Conservation (phyloP, 2,888 invertebrate species). For the Cerceris ruficornis region DNA sequence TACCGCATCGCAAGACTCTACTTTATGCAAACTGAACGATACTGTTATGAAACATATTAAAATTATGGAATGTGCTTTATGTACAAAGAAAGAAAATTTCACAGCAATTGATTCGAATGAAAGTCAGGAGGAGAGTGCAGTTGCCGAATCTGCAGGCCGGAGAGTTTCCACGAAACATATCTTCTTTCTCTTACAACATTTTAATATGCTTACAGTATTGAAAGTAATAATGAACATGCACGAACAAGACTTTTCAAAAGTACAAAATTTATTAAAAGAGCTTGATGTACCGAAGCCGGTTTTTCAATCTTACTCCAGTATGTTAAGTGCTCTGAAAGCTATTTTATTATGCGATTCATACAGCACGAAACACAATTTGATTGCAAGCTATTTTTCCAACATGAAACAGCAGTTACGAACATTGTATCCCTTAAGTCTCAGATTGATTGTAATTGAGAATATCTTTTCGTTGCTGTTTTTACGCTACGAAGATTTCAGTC, state of each 20-base stretch:
- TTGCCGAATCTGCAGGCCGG: slow-evolving; percentile 30
- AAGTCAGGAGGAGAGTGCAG: slow-evolving; percentile 6
- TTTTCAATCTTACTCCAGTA: slow-evolving; percentile 71
- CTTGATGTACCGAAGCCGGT: slow-evolving; percentile 51
- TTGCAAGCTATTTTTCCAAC: slow-evolving; percentile 59
- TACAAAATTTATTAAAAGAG: slow-evolving; percentile 66
- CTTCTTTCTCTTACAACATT: slow-evolving; percentile 66
- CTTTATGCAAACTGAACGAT: slow-evolving; percentile 57
- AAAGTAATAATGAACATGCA: slow-evolving; percentile 73
- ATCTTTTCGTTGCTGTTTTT: slow-evolving; percentile 88
- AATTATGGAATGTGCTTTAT: slow-evolving; percentile 54
- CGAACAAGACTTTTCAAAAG: slow-evolving; percentile 63
- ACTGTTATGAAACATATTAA: slow-evolving; percentile 64
- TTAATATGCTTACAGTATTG: slow-evolving; percentile 69
- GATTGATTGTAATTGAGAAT: slow-evolving; percentile 87
- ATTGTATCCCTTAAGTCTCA: slow-evolving; percentile 66
- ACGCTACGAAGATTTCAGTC: slow-evolving; percentile 85
- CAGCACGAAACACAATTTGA: slow-evolving; percentile 42
- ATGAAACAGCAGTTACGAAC: slow-evolving; percentile 65
- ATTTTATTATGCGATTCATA: slow-evolving; percentile 67
- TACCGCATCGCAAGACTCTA: slow-evolving; percentile 52
- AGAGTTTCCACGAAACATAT: slow-evolving; percentile 66
- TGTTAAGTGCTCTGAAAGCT: slow-evolving; percentile 71
- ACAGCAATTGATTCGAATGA: slow-evolving; percentile 3
- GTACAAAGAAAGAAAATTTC: slow-evolving; percentile 24